phyloP scores from a whole-genome alignment of 2,888 invertebrate genomes.

The Agrochola lychnidis region DNA sequence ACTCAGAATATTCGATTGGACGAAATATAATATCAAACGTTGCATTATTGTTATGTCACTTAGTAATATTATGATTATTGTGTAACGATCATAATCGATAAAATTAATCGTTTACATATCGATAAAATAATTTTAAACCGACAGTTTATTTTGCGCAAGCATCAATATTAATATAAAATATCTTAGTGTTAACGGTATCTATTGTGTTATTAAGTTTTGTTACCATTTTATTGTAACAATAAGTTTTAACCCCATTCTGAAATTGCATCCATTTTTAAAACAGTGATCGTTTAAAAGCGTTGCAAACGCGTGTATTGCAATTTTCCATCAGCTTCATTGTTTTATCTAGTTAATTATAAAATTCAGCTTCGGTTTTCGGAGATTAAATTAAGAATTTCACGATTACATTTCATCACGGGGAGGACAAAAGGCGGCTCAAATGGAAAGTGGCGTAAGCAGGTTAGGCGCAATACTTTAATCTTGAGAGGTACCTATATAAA shows the following conservation, averaged over 20 bases:
- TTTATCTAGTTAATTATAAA: slow-evolving; percentile 33
- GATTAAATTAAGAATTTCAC: slow-evolving; percentile 62
- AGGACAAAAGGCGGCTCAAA: slow-evolving; percentile 60
- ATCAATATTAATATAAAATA: slow-evolving; percentile 20
- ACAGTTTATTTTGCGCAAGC: slow-evolving; percentile 60
- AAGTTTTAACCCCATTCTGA: slow-evolving; percentile 32
- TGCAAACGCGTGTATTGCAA: slow-evolving; percentile 29
- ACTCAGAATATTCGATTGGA: slow-evolving; percentile 56
- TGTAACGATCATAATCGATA: slow-evolving; percentile 56
- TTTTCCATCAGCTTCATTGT: slow-evolving; percentile 21
- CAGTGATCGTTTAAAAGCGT: slow-evolving; percentile 10
- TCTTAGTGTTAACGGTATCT: slow-evolving; percentile 21
- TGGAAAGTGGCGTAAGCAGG: slow-evolving; percentile 60
- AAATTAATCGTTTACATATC: slow-evolving; percentile 47
- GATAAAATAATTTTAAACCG: slow-evolving; percentile 53
- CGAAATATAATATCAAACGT: slow-evolving; percentile 51
- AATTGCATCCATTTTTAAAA: slow-evolving; percentile 14
- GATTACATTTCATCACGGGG: slow-evolving; percentile 51
- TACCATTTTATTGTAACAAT: slow-evolving; percentile 37
- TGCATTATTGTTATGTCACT: slow-evolving; percentile 65
- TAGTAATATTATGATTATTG: slow-evolving; percentile 63
- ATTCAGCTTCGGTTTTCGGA: slow-evolving; percentile 26
- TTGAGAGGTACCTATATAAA: slow-evolving; percentile 31
- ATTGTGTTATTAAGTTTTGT: slow-evolving; percentile 39
- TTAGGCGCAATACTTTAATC: slow-evolving; percentile 56